Base-by-base conservation (phyloP, 2,113 vertebrate genomes). In the Tonatia bakeri region DNA sequence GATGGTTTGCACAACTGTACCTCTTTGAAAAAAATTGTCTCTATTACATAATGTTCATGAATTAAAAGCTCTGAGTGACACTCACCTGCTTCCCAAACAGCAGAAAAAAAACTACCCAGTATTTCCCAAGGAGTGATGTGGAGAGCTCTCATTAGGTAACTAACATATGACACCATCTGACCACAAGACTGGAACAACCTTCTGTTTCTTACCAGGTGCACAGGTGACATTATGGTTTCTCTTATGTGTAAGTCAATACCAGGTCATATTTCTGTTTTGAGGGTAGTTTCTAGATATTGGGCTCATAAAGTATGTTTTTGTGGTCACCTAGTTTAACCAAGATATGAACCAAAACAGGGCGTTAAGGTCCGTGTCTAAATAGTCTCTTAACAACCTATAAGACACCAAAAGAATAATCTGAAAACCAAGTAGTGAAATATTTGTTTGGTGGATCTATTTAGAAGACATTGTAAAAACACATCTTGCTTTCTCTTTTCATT, bases 1-100 rank as follows among this genome's bases (percentile, higher is more conserved):
- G 64, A 65, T 83, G 70, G 92, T 92, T 93, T 97, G 65, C 36
- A 89, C 89, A 87, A 82, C 47, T 94, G 24, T 82, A 94, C 83
- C 50, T 90, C 90, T 93, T 92, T 59, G 65, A 84, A 95, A 85
- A 77, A 2, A 7, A 13, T 15, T 91, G 93, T 8, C 87, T 93
- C 96, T 92, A 96, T 95, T 94, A 97, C 94, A 95, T 88, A 94
- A 91, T 83, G 85, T 26, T 86, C 91, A 77, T 22, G 84, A 94
- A 97, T 61, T 83, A 95, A 93, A 95, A 94, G 38, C 67, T 69
- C 81, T 89, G 36, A 97, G 79, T 56, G 72, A 92, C 59, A 81
- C 31, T 97, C 81, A 96, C 45, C 45, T 87, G 77, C 69, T 80
- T 16, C 6, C 79, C 15, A 31, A 97, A 86, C 87, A 91, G 94